These are phyloP conservation scores for Myrmecobius fasciatus DNA, from an alignment of 2,113 vertebrate genomes.

Conservation along the genomic window DNA sequence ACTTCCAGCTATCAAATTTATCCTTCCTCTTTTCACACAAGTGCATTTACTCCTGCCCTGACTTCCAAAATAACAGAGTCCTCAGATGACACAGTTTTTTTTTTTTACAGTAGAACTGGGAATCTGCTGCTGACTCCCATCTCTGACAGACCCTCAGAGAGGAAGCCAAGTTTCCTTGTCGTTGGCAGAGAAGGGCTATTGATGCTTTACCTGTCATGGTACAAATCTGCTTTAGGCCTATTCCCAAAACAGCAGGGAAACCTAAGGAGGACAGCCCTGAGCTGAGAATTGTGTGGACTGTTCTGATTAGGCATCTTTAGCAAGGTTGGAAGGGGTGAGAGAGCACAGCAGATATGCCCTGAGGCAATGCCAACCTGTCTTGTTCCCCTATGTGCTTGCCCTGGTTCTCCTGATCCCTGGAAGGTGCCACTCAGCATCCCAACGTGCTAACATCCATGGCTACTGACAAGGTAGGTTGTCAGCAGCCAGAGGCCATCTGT, in stretches of 20 bases:
- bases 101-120: background rate
- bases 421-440: background rate
- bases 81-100: background rate
- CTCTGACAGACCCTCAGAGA: background rate
- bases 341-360: background rate
- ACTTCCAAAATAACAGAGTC: background rate
- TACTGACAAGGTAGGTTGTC: constrained; percentile 44
- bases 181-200: background rate
- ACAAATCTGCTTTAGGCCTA: background rate
- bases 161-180: background rate
- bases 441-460: constrained; percentile 17
- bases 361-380: background rate
- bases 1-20: background rate
- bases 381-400: background rate
- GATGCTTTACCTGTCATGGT: background rate
- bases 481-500: constrained; percentile 55
- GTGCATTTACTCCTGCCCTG: background rate
- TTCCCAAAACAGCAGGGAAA: background rate
- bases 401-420: background rate
- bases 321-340: background rate
- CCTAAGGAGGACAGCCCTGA: background rate
- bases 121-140: background rate
- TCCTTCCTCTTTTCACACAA: background rate
- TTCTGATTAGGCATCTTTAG: background rate
- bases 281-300: background rate